phyloP scores from a whole-genome alignment of 2,797 vertebrate genomes.

The Octomys mimax region DNA sequence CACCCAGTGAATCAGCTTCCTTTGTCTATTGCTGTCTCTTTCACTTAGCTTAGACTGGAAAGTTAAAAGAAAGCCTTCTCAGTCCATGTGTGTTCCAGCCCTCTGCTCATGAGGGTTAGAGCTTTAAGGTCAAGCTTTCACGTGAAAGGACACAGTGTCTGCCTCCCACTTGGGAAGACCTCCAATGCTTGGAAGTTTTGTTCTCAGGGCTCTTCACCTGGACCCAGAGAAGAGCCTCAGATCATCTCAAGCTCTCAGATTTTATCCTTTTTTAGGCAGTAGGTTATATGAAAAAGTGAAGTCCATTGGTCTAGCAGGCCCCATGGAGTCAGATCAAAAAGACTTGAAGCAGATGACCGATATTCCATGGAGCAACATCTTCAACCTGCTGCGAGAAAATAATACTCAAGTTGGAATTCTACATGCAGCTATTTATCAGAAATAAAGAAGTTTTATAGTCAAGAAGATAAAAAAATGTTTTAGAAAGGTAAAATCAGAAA shows the following conservation, averaged over 20 bases:
- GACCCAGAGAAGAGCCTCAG: background rate
- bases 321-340: background rate
- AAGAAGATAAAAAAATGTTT: constrained; percentile 35
- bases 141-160: background rate
- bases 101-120: background rate
- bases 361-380: background rate
- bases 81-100: background rate
- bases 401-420: background rate
- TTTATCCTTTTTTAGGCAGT: constrained; percentile 1
- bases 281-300: background rate
- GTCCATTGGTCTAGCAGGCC: background rate
- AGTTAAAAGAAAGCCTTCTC: background rate
- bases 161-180: background rate
- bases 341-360: background rate
- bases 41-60: background rate
- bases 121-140: background rate
- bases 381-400: background rate
- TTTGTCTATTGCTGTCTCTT: background rate
- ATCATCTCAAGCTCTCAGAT: background rate
- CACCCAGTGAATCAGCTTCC: background rate
- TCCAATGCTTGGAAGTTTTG: background rate
- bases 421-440: constrained; percentile 6
- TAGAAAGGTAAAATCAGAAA: background rate
- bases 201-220: background rate
- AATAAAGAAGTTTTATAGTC: background rate